These are phyloP conservation scores for Lepidurus packardi DNA, from an alignment of 1,140 invertebrate species.

Conservation along the genomic window DNA sequence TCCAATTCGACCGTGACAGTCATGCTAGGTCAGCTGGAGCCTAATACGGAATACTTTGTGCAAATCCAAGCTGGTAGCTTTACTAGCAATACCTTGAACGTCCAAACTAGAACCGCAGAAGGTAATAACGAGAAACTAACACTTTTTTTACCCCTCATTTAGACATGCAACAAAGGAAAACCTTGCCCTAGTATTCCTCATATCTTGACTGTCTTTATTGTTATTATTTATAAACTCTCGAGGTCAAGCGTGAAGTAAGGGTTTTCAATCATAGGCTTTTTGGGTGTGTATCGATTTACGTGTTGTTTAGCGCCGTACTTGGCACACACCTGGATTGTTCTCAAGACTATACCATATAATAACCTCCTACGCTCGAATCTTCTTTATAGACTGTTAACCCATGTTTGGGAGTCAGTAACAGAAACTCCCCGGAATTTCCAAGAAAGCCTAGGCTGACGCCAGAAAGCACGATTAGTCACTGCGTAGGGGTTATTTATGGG, in stretches of 20 bases:
- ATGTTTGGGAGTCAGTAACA: too few relatives aligned
- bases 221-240: not conserved
- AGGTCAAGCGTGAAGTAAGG: not conserved
- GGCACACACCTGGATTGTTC: not conserved
- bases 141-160: not conserved
- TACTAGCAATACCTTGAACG: conserved; percentile 23
- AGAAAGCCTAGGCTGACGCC: too few relatives aligned
- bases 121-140: not conserved
- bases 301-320: not conserved
- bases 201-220: not conserved
- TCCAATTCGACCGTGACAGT: conserved; percentile 15
- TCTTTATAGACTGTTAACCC: too few relatives aligned
- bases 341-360: not conserved
- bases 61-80: not conserved
- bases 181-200: conserved; percentile 1
- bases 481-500: too few relatives aligned
- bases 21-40: not conserved
- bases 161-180: not conserved
- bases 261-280: not conserved
- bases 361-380: too few relatives aligned
- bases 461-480: too few relatives aligned
- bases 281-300: not conserved
- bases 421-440: too few relatives aligned
- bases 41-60: conserved; percentile 16
- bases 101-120: conserved; percentile 27